Evolutionary conservation across 2,113 vertebrate genomes (phyloP), one percentile per base, ranked within the genome.

Genomic region (Athene noctua): DNA sequence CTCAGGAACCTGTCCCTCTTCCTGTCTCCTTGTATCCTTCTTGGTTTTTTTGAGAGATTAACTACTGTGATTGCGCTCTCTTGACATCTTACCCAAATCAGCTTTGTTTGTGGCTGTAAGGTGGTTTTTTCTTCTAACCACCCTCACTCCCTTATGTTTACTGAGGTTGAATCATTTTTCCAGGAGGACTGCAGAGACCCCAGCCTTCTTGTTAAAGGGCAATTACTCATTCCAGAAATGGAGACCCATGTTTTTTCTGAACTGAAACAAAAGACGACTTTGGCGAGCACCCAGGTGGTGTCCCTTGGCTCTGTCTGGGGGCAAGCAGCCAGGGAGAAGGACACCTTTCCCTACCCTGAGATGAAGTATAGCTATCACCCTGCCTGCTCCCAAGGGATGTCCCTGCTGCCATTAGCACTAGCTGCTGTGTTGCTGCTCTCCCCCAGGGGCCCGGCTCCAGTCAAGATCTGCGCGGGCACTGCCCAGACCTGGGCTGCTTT

Each of bases 401-500:
- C 26, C 55, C 59, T 0, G 0, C 6, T 75, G 78, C 57, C 52
- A 34, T 19, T 0, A 0, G 38, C 51, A 25, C 15, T 7, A 12
- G 34, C n/a, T 70, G 21, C 34, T 61, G 44, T 42, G 58, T 27
- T 5, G 0, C 51, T 71, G 66, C 63, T 66, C 11, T 78, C 6
- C 13, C 16, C 20, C 17, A 34, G 32, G 47, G 38, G 2, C 34
- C 23, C 1, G 2, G 44, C 40, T 54, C 59, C 47, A 75, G 63
- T 85, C 65, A 21, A 38, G 32, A 17, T 81, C 13, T 51, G 40
- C 2, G 1, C 0, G 0, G 40, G 15, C 32, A 44, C 5, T 6
- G 4, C 66, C 5, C 2, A 2, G 51, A 21, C 51, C 26, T 3
- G 6, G 30, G 38, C 25, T 52, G 44, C 44, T 68, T 10, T 61